Evolutionary conservation across 2,888 invertebrate genomes (phyloP), one percentile per base, ranked within the genome.

Genomic region (Drosophila atripex): DNA sequence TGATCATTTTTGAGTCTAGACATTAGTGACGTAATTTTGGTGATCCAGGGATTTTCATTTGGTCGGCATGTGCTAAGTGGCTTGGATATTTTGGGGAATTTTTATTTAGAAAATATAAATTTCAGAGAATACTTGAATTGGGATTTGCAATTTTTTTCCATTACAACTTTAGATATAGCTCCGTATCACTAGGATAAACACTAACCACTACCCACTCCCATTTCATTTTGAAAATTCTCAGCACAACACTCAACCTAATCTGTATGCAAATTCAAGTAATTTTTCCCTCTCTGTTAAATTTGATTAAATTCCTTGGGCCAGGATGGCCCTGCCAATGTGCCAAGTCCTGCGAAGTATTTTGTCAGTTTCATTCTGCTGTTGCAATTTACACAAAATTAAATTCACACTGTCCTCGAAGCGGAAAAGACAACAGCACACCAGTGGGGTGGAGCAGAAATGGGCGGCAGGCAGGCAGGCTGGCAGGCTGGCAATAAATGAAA

Each of bases 371-470:
- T 60, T 75, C 46, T 63, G 56, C 45, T 45, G 76, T 43, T 85
- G 82, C 85, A 87, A 87, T 87, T 85, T 85, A 83, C 83, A 85
- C 86, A 85, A 82, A 77, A 83, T 83, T 87, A 85, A 87, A 85
- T 85, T 87, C 82, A 71, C 78, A 85, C 63, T 83, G 86, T 83
- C 79, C 86, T 74, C 53, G 52, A 60, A 45, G 50, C 49, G 55
- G 64, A 38, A 25, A 39, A 32, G 65, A 25, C 45, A 68, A 45
- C 43, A 50, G 12, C 49, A 9, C 25, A 16, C 12, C 3, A 16
- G 9, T 7, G 12, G 2, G 23, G n/a, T 7, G 9, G 14, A 39
- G 23, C n/a, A 18, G 18, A 2, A 2, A 7, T n/a, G n/a, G n/a
- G n/a, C n/a, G 35, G 46, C 9, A 11, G 28, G 53, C 47, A 63